These are phyloP conservation scores for Orgyia antiqua DNA, from an alignment of 2,888 invertebrate genomes.

Conservation along the genomic window DNA sequence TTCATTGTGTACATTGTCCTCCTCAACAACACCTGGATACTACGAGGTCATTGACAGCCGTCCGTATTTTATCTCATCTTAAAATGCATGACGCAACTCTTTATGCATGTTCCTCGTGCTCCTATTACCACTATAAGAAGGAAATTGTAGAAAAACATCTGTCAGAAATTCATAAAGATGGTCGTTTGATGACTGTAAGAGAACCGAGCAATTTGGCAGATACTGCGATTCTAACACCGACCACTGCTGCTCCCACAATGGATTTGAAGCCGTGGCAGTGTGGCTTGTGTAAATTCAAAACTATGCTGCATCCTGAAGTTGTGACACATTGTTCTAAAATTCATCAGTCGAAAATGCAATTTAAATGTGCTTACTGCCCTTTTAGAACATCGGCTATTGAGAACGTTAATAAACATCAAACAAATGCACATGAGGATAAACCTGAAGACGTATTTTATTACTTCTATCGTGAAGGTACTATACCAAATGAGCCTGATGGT, in stretches of 20 bases:
- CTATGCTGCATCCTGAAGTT: slow-evolving; percentile 78
- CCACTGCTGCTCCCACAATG: slow-evolving; percentile 47
- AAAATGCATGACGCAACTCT: slow-evolving; percentile 85
- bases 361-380: slow-evolving; percentile 83
- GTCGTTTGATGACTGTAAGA: slow-evolving; percentile 56
- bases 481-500: slow-evolving; percentile 47
- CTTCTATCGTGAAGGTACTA: slow-evolving; percentile 71
- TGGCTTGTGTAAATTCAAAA: slow-evolving; percentile 81
- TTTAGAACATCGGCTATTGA: slow-evolving; percentile 74
- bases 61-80: slow-evolving; percentile 84
- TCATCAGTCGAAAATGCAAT: slow-evolving; percentile 83
- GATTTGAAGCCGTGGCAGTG: slow-evolving; percentile 84
- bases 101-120: slow-evolving; percentile 85
- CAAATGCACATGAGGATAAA: slow-evolving; percentile 73
- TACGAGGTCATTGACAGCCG: slow-evolving; percentile 64
- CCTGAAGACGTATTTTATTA: slow-evolving; percentile 61
- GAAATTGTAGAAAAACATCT: slow-evolving; percentile 83
- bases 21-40: slow-evolving; percentile 70
- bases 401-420: slow-evolving; percentile 79
- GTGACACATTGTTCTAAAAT: slow-evolving; percentile 74
- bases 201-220: slow-evolving; percentile 18
- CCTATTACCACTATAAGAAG: slow-evolving; percentile 80
- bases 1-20: slow-evolving; percentile 86
- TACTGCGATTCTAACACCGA: slow-evolving; percentile 23
- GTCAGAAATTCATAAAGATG: slow-evolving; percentile 77